Evolutionary conservation across 2,113 vertebrate genomes (phyloP).

Genomic region (Bubo scandiacus): DNA sequence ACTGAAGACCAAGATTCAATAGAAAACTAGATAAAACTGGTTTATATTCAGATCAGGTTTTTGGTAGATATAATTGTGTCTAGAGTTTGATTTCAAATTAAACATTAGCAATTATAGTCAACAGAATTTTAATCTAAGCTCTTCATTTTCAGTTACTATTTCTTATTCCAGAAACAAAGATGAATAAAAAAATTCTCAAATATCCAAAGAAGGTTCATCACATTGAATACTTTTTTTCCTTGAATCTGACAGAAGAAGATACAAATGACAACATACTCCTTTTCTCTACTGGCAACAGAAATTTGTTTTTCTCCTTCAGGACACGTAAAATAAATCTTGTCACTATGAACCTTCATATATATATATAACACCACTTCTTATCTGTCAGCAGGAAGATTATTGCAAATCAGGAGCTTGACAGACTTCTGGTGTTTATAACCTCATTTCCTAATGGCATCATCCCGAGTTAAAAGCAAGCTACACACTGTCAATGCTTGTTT

Average conservation of each 20-base stretch:
- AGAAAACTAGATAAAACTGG: background rate
- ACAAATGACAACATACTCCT: background rate
- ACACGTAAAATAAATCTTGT: background rate
- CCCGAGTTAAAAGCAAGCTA: background rate
- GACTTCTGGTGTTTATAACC: slow-evolving; percentile 21
- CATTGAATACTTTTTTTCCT: background rate
- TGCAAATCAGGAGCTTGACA: slow-evolving; percentile 13
- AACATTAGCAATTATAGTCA: background rate
- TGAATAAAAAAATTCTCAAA: background rate
- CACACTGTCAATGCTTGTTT: background rate
- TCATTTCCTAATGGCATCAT: slow-evolving; percentile 20
- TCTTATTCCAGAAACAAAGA: background rate
- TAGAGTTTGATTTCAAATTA: background rate
- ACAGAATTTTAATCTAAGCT: background rate
- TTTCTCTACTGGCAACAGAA: background rate
- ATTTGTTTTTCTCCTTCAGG: slow-evolving; percentile 4
- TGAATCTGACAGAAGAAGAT: background rate
- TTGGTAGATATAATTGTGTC: background rate
- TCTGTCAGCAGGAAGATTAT: background rate
- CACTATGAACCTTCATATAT: background rate
- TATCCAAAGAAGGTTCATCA: background rate
- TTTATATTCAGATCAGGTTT: background rate
- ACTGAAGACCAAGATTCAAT: background rate
- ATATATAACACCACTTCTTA: background rate
- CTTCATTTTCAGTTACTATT: background rate